phyloP scores from a whole-genome alignment of 2,113 vertebrate genomes.

The Ictalurus punctatus region DNA sequence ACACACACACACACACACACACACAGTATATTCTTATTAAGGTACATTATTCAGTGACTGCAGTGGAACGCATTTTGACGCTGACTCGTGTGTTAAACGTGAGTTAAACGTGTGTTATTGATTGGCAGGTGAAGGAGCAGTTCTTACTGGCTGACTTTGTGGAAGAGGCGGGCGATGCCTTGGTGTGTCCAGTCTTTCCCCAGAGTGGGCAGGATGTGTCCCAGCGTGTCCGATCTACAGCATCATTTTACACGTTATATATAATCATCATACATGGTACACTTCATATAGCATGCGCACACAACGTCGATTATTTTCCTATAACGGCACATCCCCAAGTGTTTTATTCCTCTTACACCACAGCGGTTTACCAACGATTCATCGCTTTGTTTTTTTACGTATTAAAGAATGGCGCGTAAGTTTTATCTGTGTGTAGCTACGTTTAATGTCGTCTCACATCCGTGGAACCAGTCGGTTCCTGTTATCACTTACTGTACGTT shows the following conservation, averaged over 20 bases:
- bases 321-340: not conserved
- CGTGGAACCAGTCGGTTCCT: too few species aligned
- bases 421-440: too few species aligned
- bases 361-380: too few species aligned
- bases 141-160: slow-evolving; percentile 99
- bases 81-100: too few species aligned
- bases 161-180: slow-evolving; percentile 93
- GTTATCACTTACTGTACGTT: too few species aligned
- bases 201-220: slow-evolving; percentile 93
- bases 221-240: slow-evolving; percentile 89
- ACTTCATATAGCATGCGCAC: too few species aligned
- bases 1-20: not conserved
- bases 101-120: not conserved
- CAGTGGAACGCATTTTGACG: too few species aligned
- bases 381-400: too few species aligned
- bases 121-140: not conserved
- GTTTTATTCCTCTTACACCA: not conserved
- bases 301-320: not conserved
- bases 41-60: not conserved
- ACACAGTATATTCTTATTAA: not conserved
- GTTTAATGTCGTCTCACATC: too few species aligned
- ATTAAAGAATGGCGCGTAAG: too few species aligned
- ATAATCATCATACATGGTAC: too few species aligned
- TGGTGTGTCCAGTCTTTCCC: slow-evolving; percentile 99
- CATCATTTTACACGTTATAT: not conserved